Base-by-base conservation (phyloP, 1,140 invertebrate species). In the Limonius californicus region DNA sequence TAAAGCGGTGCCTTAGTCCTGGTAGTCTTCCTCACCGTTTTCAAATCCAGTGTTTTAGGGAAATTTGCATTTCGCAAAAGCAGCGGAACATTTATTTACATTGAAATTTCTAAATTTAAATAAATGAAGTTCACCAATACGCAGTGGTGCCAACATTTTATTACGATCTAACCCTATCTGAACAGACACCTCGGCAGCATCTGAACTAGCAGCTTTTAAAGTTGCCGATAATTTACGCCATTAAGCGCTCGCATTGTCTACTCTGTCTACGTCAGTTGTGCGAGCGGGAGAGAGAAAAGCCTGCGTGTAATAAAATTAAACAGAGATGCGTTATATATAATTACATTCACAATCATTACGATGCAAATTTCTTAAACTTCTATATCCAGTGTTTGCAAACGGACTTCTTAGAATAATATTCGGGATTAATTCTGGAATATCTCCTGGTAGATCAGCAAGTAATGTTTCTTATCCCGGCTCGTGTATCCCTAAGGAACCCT, bases 341-440 rank as follows among this genome's bases (percentile, higher is more conserved):
- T 73, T 73, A 69, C 70, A 64, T 69, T 63, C 59, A 63, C 70
- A 66, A 71, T 71, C 71, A 71, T 73, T 73, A 70, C 54, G 64
- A 73, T 73, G 72, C 70, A 73, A 73, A 73, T 73, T 73, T 72
- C 70, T 70, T 73, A 68, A 71, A 70, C 66, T 69, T 71, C 68
- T 68, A 67, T 68, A 67, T 65, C 67, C 67, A 68, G 59, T 67
- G 67, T 69, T 67, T 70, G 65, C 65, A 54, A 70, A 68, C 63
- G 67, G 65, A 64, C 64, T 62, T 69, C 68, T 67, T 59, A 63
- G 71, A 72, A 72, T 73, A 71, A 73, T 73, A 73, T 71, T 72
- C 71, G 57, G 71, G 72, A 73, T 73, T 73, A 73, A 73, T 73
- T 73, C 66, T 62, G 62, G 53, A 64, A 68, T 72, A 70, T 72